Evolutionary conservation across 2,888 invertebrate genomes (phyloP), one percentile per base, ranked within the genome.

Genomic region (Muschampia plurimacula): DNA sequence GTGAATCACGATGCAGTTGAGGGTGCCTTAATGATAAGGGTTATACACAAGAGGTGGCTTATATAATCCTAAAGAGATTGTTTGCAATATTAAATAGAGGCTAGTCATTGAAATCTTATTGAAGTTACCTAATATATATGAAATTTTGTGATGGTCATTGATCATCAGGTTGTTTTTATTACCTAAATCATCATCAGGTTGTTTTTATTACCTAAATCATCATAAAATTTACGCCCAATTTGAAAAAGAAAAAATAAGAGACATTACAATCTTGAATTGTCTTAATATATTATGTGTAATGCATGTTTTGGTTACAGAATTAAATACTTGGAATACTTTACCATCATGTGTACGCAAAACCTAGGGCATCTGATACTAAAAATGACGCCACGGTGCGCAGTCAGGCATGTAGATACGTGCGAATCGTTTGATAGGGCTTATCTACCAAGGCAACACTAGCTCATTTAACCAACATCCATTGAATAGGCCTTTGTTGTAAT

Each of bases 401-500:
- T 66, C 70, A 71, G 59, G 70, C 71, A 44, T 66, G n/a, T 52
- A 8, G 52, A 59, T 52, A 44, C 71, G 55, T 59, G 60, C 66
- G 60, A 22, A 52, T 22, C 15, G 52, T 52, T 52, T 52, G 52
- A 71, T 71, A 71, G 12, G 66, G 66, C 71, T 71, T 71, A 71
- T 71, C 71, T 71, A 32, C 57, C 15, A 13, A 59, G 59, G 44
- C 52, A 28, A 59, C 59, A 59, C 15, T 66, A 65, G 44, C 65
- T 70, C 59, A 70, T 70, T 65, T 41, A 49, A 57, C 57, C 13
- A 70, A 13, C 13, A 6, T 32, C 59, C 32, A 49, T 15, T 60
- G 59, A 71, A 71, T 60, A 28, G 71, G 39, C 39, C 71, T 60
- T 71, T 71, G 66, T 71, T 66, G 66, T 2, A 32, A 7, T 59